Conservation (phyloP, 2,113 vertebrate species). For the Uria lomvia region DNA sequence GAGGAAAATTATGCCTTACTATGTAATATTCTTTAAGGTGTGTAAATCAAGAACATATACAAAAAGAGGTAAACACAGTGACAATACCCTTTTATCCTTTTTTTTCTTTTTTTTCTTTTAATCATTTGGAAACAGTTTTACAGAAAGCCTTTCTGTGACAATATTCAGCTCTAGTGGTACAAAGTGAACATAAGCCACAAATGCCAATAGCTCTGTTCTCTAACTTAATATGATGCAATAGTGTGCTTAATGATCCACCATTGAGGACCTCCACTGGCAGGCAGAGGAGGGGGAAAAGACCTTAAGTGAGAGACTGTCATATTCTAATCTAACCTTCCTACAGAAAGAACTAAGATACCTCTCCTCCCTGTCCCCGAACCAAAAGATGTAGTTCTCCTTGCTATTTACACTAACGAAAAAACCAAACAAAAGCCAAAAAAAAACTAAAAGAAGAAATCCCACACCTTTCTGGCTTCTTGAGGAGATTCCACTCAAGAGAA, state of each 20-base stretch:
- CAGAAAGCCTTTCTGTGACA: background rate
- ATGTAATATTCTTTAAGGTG: background rate
- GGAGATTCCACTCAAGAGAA: background rate
- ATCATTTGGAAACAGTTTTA: background rate
- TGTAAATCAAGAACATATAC: background rate
- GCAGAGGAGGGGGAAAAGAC: background rate
- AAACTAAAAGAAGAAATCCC: background rate
- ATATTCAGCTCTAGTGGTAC: background rate
- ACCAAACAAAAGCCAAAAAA: background rate
- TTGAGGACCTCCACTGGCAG: background rate
- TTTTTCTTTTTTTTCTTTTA: background rate
- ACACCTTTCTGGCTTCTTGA: background rate
- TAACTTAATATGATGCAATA: background rate
- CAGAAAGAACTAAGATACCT: background rate
- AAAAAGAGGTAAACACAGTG: background rate
- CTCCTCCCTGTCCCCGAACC: accelerated
- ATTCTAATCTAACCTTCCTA: background rate
- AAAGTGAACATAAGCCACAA: background rate
- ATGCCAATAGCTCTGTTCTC: background rate
- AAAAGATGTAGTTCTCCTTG: background rate
- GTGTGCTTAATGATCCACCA: background rate
- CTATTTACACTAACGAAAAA: background rate
- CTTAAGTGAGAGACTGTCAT: background rate
- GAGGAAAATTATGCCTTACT: background rate
- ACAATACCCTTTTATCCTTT: background rate